phyloP scores from a whole-genome alignment of 2,113 vertebrate genomes.

The Monarcha castaneiventris region DNA sequence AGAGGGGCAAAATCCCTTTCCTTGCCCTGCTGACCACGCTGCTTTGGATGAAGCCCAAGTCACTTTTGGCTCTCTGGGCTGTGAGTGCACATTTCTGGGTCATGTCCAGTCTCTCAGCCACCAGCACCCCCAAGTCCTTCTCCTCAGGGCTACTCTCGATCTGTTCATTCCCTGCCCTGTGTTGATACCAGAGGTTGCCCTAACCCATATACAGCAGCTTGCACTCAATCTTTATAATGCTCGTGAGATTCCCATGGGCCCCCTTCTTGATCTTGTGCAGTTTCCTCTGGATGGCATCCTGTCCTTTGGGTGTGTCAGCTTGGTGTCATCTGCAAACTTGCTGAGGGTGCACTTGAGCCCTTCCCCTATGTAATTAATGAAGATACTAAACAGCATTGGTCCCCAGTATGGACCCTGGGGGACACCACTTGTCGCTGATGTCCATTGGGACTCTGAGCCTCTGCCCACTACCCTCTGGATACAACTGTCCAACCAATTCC shows the following conservation, averaged over 20 bases:
- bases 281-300: not conserved
- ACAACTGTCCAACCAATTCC: not conserved
- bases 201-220: not conserved
- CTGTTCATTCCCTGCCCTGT: not conserved
- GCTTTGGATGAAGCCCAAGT: not conserved
- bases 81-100: not conserved
- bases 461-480: too few species aligned
- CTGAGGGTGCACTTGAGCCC: not conserved
- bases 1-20: not conserved
- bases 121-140: not conserved
- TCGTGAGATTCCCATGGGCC: not conserved
- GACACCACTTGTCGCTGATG: not conserved
- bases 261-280: not conserved
- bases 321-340: not conserved
- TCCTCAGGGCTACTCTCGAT: fast-evolving
- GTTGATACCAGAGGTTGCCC: not conserved
- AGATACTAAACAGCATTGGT: not conserved
- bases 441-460: not conserved
- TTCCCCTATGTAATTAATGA: not conserved
- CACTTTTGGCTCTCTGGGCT: not conserved
- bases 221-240: not conserved
- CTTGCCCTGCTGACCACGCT: fast-evolving
- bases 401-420: fast-evolving
- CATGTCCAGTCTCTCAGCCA: not conserved
- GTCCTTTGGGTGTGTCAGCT: not conserved